These are phyloP conservation scores for Myiotriccus ornatus DNA, from an alignment of 2,797 vertebrate species.

Conservation along the genomic window DNA sequence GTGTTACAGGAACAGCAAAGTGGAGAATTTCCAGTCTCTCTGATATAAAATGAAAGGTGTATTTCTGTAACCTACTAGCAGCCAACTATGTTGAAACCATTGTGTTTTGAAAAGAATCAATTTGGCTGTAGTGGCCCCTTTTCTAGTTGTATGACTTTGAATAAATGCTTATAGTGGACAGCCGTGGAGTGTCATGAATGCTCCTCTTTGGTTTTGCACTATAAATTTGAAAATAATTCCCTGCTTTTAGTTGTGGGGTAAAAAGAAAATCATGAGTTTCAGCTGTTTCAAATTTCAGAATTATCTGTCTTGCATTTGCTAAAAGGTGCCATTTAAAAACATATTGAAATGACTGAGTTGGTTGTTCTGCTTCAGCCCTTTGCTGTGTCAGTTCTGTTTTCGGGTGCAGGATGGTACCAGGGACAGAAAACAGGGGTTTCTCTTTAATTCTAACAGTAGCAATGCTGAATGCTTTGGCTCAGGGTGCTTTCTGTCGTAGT, in stretches of 20 bases:
- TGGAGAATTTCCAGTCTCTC: background rate
- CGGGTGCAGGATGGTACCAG: background rate
- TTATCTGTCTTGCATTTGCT: background rate
- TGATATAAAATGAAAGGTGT: background rate
- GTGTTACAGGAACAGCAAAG: background rate
- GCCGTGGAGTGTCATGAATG: background rate
- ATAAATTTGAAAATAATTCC: background rate
- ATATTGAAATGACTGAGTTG: background rate
- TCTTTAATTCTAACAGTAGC: background rate
- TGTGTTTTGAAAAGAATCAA: background rate
- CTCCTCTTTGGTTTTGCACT: background rate
- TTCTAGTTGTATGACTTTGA: background rate
- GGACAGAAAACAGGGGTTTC: background rate
- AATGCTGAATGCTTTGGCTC: background rate
- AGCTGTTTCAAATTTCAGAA: background rate
- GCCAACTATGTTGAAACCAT: background rate
- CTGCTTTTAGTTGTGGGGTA: background rate
- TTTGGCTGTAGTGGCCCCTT: background rate
- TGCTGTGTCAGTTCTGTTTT: background rate
- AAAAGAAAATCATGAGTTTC: background rate
- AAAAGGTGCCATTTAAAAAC: background rate
- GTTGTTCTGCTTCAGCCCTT: background rate
- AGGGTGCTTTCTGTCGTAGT: background rate
- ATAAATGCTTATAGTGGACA: background rate
- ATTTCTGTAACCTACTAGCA: background rate